A percentile compares a stretch with the other conserved stretches of the same genome.
These are phyloP conservation scores for Gambusia holbrooki DNA, from an alignment of 2,113 vertebrate genomes.

Conservation along the genomic window DNA sequence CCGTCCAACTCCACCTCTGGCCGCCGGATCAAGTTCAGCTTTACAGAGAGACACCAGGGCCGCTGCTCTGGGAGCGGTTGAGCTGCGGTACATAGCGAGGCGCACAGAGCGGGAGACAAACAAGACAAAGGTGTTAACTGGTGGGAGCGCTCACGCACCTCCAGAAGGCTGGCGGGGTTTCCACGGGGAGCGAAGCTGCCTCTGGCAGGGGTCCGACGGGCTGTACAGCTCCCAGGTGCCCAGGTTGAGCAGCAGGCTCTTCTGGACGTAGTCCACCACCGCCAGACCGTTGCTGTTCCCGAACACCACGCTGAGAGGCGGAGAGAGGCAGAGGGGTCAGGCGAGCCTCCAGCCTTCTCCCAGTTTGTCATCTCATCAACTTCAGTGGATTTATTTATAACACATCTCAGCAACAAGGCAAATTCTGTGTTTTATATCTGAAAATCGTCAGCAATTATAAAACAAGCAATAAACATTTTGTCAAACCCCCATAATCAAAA, in stretches of 20 bases:
- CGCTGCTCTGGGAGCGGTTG: neutral
- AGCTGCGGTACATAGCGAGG: neutral
- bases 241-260: constrained; percentile 91
- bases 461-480: no score
- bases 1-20: constrained; percentile 19
- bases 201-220: constrained; percentile 91
- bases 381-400: neutral
- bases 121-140: neutral
- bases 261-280: constrained; percentile 97
- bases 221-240: constrained; percentile 90
- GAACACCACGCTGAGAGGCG: constrained; percentile 89
- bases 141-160: constrained; percentile 79
- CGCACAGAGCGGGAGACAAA: neutral
- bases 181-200: constrained; percentile 92
- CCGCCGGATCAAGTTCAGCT: constrained; percentile 4
- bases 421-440: no score
- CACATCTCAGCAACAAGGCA: no score
- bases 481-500: no score
- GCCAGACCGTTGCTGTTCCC: constrained; percentile 95
- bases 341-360: neutral
- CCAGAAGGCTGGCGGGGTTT: constrained; percentile 91
- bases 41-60: neutral
- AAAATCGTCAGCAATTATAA: no score
- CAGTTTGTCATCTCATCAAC: neutral
- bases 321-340: neutral